A percentile compares a stretch with the other conserved stretches of the same genome.
Evolutionary conservation across 37 sponge, comb jelly and placozoan species (phyloP).

Genomic region (Crambe crambe): DNA sequence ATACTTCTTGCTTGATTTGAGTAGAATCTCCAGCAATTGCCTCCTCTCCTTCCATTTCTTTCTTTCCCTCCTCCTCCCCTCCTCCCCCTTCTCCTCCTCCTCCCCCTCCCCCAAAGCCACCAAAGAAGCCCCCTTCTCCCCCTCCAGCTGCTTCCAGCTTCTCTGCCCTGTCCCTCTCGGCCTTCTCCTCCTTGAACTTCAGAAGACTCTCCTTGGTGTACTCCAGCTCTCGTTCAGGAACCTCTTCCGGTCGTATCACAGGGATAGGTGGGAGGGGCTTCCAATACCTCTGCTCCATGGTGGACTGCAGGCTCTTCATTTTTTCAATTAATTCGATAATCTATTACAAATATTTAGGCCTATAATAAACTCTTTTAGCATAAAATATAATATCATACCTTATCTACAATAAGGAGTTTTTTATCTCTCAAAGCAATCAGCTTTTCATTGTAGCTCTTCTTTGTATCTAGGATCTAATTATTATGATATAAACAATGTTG

Average conservation of each 20-base stretch:
- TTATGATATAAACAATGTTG: not conserved
- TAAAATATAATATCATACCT: no score
- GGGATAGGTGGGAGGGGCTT: conserved; percentile 73
- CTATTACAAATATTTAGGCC: no score
- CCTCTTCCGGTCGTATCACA: conserved; percentile 75
- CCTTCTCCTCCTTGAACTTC: conserved; percentile 73
- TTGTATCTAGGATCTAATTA: conserved; percentile 69
- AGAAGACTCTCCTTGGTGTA: conserved; percentile 75
- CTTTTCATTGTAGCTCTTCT: conserved; percentile 70
- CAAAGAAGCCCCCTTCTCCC: conserved; percentile 86
- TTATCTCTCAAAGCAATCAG: conserved; percentile 82
- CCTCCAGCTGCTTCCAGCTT: conserved; percentile 58
- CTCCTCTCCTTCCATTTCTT: conserved; percentile 15
- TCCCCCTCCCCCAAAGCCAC: conserved; percentile 88
- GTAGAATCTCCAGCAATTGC: not conserved
- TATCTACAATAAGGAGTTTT: conserved; percentile 72
- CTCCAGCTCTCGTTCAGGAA: conserved; percentile 82
- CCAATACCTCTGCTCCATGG: conserved; percentile 35
- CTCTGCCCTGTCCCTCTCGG: conserved; percentile 71
- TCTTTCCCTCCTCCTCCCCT: not conserved
- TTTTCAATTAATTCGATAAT: conserved; percentile 33
- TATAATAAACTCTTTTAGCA: no score
- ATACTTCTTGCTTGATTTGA: not conserved
- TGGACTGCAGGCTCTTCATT: conserved; percentile 61
- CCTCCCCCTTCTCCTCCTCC: conserved; percentile 30